Evolutionary conservation across 1,140 invertebrate genomes (phyloP), one percentile per base, ranked within the genome.

Genomic region (Panonychus citri): DNA sequence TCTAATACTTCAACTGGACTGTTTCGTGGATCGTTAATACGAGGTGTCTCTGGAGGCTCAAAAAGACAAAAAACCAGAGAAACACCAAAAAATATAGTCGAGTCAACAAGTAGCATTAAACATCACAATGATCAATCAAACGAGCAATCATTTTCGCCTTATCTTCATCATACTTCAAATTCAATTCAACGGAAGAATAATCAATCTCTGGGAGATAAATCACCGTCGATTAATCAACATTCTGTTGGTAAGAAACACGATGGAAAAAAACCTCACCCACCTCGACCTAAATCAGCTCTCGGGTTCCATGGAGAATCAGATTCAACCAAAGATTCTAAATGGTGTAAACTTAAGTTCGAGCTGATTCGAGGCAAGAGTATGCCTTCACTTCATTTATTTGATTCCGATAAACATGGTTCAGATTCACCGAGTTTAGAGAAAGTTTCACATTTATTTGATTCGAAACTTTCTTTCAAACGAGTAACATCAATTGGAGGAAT

Each of bases 351-450:
- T 28, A 51, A 59, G 52, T 54, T 49, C 54, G 64, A 61, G 59
- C 63, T 90, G 30, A 80, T 87, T 48, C 87, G 89, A 75, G 87
- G 86, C 50, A 90, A 89, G 72, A 89, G 85, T 73, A 89, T 91
- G 85, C 87, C 87, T 7, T 89, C 85, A 69, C 71, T 91, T 50
- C 63, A 64, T 57, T 43, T 64, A 27, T 52, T 57, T 39, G 34
- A 40, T 54, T 28, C 53, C 13, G 25, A 28, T 2, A 28, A 21
- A 3, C 30, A 42, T 13, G 37, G n/a, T 5, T 26, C 37, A 34
- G 25, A 26, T 34, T 21, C 3, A 26, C n/a, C 21, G 12, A 7
- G 3, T 25, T 30, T 43, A 26, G 28, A 39, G 19, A n/a, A n/a
- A 21, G 43, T 46, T 15, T 46, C 21, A 21, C 43, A n/a, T 2